These are phyloP conservation scores for Zoanthus sociatus DNA, from an alignment of 92 coral and sea anemone genomes.

Conservation along the genomic window DNA sequence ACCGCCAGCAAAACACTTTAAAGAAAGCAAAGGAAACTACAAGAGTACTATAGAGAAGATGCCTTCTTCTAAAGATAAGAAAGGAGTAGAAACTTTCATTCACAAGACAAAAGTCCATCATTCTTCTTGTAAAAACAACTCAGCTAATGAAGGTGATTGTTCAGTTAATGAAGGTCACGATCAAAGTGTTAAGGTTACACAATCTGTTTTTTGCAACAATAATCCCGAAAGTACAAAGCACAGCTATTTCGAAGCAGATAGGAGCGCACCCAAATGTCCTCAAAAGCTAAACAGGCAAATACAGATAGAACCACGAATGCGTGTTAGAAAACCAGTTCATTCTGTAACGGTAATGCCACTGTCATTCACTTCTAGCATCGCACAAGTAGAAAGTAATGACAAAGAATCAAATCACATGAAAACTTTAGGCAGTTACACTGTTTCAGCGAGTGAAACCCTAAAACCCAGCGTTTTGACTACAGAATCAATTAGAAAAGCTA, in stretches of 20 bases:
- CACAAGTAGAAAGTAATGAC: background rate
- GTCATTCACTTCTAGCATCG: background rate
- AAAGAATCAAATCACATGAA: background rate
- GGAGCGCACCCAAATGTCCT: background rate
- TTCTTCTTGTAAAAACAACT: background rate
- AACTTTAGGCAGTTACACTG: background rate
- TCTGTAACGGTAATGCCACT: slow-evolving; percentile 40
- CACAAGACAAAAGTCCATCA: background rate
- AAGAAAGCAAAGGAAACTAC: background rate
- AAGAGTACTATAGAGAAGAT: background rate
- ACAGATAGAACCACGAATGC: background rate
- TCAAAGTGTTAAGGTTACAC: background rate
- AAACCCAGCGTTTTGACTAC: background rate
- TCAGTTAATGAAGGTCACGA: background rate
- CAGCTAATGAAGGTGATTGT: background rate
- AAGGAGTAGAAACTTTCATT: background rate
- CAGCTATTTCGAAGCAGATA: background rate
- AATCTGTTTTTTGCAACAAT: background rate
- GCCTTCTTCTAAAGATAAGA: background rate
- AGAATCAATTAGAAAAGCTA: background rate
- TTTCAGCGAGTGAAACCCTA: background rate
- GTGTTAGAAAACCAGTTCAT: slow-evolving; percentile 40
- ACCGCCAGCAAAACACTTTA: background rate
- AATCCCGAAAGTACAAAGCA: background rate
- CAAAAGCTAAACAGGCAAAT: background rate